phyloP scores from a whole-genome alignment of 2,113 vertebrate species.

The Pangasianodon gigas region DNA sequence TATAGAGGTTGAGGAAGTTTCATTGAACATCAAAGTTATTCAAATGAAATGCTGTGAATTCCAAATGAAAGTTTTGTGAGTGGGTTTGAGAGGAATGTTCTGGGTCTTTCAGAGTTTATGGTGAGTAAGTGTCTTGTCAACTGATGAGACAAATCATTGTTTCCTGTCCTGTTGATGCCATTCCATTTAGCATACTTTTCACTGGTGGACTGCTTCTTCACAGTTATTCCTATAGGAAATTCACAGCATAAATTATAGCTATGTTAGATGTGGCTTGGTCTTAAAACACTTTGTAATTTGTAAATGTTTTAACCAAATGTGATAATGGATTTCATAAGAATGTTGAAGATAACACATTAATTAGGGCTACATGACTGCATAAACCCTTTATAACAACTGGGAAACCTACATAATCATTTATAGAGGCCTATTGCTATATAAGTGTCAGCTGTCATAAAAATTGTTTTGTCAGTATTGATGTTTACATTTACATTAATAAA shows the following conservation, averaged over 20 bases:
- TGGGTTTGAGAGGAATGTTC: constrained; percentile 31
- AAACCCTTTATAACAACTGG: neutral
- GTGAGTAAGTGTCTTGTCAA: constrained; percentile 46
- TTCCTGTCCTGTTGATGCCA: neutral
- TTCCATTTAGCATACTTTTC: neutral
- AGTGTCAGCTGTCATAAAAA: neutral
- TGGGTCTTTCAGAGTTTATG: constrained; percentile 41
- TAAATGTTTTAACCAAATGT: neutral
- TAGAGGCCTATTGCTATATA: neutral
- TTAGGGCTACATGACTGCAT: neutral
- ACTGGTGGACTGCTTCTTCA: neutral
- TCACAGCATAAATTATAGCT: neutral
- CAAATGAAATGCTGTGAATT: constrained; percentile 59
- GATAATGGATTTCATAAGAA: constrained; percentile 15
- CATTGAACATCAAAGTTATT: constrained; percentile 73
- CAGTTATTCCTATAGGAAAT: neutral
- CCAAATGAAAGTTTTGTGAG: constrained; percentile 44
- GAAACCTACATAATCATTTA: neutral
- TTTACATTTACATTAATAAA: neutral
- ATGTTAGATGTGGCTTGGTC: neutral
- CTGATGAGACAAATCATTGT: constrained; percentile 22
- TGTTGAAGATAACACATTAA: neutral
- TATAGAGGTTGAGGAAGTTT: constrained; percentile 63
- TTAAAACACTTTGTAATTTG: neutral
- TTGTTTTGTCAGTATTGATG: neutral